Evolutionary conservation across 1,140 invertebrate genomes (phyloP), one percentile per base, ranked within the genome.

Genomic region (Atta cephalotes): DNA sequence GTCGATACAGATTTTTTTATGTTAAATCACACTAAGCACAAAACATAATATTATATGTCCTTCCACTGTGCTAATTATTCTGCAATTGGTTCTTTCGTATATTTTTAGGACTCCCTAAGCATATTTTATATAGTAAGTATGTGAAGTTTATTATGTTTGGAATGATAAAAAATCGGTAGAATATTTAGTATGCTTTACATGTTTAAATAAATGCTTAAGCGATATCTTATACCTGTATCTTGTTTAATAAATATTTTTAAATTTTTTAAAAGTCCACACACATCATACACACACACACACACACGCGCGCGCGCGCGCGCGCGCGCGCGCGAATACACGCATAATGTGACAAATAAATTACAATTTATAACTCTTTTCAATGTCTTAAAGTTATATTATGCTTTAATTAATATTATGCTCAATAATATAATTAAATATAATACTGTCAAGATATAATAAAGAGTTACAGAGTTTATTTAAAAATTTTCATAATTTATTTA

Each of bases 51-150:
- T 65, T 65, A 74, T 14, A 70, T 18, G 10, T 49, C 45, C 12
- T 49, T 72, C 14, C 18, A 49, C 16, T 31, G 39, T 49, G 35
- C 12, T 62, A 74, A 82, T 74, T 88, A 85, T 78, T 90, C 68
- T 88, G 79, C 92, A 92, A 92, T 72, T 92, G 62, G 92, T 87
- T 90, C 92, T 79, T 94, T 90, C 88, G 49, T 94, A 82, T 93
- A 94, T 93, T 95, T 94, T 92, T 95, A 95, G 94, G 94, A 91
- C 93, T 94, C 81, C 92, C 93, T 94, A 94, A 94, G 92, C 94
- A 95, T 93, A 94, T 93, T 92, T 93, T 95, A 89, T 94, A 95
- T 92, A 95, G 94, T 95, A 93, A 95, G 94, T 94, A 95, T 86
- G 65, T 63, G 60, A 90, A 39, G 39, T 70, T 45, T 80, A 62